phyloP scores from a whole-genome alignment of 2,797 vertebrate species.

The Pseudochaenichthys georgianus region DNA sequence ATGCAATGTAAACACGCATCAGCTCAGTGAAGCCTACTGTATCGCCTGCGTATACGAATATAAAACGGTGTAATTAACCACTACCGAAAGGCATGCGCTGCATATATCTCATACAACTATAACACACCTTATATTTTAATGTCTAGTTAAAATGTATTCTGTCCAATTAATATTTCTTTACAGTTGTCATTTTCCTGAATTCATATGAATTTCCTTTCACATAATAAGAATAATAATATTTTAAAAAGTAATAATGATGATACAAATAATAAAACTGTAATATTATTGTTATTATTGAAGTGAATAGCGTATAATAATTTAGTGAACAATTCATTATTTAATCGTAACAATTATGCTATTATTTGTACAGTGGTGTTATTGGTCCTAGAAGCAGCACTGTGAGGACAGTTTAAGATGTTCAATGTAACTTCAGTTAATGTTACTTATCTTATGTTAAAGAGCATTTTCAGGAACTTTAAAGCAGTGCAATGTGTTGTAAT shows the following conservation, averaged over 20 bases:
- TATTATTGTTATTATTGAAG: too few species aligned
- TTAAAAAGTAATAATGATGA: not conserved
- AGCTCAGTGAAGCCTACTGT: not conserved
- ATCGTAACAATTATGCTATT: not conserved
- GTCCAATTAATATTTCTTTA: not conserved
- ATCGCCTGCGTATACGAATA: constrained; percentile 1
- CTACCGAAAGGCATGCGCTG: not conserved
- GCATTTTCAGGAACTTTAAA: not conserved
- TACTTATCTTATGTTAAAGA: not conserved
- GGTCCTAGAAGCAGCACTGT: not conserved
- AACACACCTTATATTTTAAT: not conserved
- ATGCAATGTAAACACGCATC: not conserved
- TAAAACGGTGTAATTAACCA: not conserved
- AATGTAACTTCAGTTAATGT: not conserved
- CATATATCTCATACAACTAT: not conserved
- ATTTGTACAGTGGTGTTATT: not conserved
- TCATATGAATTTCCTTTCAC: not conserved
- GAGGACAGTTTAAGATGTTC: not conserved
- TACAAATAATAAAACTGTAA: too few species aligned
- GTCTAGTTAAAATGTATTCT: not conserved
- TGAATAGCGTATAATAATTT: too few species aligned
- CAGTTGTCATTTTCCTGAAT: not conserved
- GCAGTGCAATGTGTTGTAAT: not conserved
- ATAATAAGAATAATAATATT: not conserved
- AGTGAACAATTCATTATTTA: too few species aligned